Conservation (phyloP, 2,888 invertebrate genomes). For the Seladonia tumulorum region DNA sequence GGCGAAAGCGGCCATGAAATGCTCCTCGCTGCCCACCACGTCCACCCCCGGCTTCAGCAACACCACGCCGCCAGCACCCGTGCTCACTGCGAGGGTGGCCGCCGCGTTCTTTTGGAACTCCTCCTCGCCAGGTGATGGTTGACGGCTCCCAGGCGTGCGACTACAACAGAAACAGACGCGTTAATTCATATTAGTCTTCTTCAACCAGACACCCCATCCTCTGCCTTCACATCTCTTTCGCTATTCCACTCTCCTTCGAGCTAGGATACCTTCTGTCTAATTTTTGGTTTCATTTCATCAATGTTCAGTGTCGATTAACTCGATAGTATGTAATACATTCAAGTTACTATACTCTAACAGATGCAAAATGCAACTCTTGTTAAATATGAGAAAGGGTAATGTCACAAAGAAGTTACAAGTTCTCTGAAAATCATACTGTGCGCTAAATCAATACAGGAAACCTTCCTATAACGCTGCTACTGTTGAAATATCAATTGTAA, state of each 20-base stretch:
- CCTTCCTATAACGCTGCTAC: too few relatives aligned
- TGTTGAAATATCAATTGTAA: too few relatives aligned
- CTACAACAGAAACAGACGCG: conserved; percentile 84
- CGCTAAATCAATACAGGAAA: too few relatives aligned
- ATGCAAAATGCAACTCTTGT: too few relatives aligned
- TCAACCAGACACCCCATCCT: too few relatives aligned
- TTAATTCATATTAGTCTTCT: not conserved
- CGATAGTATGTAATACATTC: too few relatives aligned
- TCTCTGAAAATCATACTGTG: too few relatives aligned
- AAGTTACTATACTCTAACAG: too few relatives aligned
- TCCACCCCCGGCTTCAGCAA: conserved; percentile 85
- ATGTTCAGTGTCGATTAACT: too few relatives aligned
- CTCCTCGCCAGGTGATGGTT: conserved; percentile 96
- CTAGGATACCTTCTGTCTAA: not conserved
- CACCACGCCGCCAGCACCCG: conserved; percentile 84
- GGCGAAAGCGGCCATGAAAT: conserved; percentile 84
- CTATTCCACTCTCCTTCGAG: not conserved
- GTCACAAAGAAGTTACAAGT: too few relatives aligned
- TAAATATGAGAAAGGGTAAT: too few relatives aligned
- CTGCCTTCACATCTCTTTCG: not conserved
- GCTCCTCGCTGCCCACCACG: conserved; percentile 82
- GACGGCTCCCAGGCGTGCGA: conserved; percentile 95
- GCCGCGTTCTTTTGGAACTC: conserved; percentile 87
- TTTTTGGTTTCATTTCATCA: not conserved
- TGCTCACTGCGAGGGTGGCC: conserved; percentile 81